These are phyloP conservation scores for Pongo pygmaeus DNA, from an alignment of 2,113 vertebrate genomes.

Conservation along the genomic window DNA sequence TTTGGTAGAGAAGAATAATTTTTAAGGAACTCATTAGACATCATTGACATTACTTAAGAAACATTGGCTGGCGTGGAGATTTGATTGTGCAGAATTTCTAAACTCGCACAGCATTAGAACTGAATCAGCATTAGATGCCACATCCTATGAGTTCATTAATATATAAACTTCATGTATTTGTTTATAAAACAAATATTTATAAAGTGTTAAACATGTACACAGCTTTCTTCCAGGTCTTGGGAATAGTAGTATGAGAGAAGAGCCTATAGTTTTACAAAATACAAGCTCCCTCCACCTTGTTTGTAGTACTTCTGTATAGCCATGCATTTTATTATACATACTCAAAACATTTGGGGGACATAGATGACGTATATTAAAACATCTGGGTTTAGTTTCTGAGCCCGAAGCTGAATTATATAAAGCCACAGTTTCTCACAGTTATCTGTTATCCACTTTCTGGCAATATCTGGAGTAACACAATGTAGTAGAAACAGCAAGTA, in stretches of 20 bases:
- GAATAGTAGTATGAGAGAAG: neutral
- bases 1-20: neutral
- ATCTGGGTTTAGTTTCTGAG: neutral
- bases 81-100: neutral
- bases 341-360: neutral
- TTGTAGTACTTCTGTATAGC: neutral
- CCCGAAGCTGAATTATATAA: neutral
- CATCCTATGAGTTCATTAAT: neutral
- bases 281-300: neutral
- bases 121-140: neutral
- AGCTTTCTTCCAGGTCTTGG: neutral
- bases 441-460: neutral
- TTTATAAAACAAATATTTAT: neutral
- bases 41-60: neutral
- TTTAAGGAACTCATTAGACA: neutral
- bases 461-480: neutral
- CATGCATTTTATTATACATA: neutral
- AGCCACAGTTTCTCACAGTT: neutral
- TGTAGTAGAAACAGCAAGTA: accelerated
- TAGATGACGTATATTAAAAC: neutral
- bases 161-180: neutral
- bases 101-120: neutral
- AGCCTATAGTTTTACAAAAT: neutral
- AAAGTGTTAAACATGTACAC: neutral
- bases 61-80: neutral